These are phyloP conservation scores for Corythaeola cristata DNA, from an alignment of 2,113 vertebrate species.

Conservation along the genomic window DNA sequence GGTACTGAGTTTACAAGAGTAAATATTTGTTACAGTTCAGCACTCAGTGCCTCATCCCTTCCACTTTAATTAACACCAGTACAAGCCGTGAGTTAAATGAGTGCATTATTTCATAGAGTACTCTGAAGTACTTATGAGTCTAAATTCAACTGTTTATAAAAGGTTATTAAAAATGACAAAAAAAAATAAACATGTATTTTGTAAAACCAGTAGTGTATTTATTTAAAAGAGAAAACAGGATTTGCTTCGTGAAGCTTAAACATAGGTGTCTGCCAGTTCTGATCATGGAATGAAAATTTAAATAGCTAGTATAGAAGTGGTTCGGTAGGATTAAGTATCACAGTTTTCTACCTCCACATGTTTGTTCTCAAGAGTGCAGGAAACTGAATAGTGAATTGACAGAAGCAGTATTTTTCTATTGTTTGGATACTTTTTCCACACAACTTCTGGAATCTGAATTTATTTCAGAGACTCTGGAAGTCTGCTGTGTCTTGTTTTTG, in stretches of 20 bases:
- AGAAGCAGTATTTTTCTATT: not conserved
- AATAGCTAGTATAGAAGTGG: not conserved
- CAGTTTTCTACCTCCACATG: not conserved
- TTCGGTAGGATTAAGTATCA: not conserved
- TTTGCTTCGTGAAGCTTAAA: not conserved
- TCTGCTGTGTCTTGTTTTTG: not conserved
- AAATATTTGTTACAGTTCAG: not conserved
- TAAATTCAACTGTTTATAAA: not conserved
- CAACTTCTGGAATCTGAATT: not conserved
- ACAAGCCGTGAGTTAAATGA: accelerated
- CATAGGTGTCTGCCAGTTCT: not conserved
- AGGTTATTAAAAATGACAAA: no score
- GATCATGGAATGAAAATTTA: not conserved
- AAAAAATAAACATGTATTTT: no score
- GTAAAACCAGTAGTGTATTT: not conserved
- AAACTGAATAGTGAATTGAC: accelerated
- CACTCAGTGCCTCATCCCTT: not conserved
- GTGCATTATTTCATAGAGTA: not conserved
- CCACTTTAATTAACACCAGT: not conserved
- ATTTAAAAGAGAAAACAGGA: not conserved
- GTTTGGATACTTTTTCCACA: not conserved
- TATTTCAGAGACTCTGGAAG: not conserved
- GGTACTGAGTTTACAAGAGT: not conserved
- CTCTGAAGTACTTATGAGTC: not conserved
- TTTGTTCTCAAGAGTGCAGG: not conserved